These are phyloP conservation scores for Rhinolophus ferrumequinum DNA, from an alignment of 2,113 vertebrate genomes.

Conservation along the genomic window DNA sequence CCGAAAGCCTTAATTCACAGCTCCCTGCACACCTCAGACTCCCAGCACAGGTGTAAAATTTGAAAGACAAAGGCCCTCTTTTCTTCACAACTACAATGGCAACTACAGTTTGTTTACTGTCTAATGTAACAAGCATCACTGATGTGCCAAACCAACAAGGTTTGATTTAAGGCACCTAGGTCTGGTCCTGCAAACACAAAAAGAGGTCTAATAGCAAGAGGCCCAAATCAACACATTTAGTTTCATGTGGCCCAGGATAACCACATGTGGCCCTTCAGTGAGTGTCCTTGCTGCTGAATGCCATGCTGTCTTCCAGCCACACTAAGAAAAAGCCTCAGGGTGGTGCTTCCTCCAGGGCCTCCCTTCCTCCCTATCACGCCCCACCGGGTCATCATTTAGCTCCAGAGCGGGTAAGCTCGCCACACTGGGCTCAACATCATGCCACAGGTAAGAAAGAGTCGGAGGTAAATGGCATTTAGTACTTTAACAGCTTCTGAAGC, in stretches of 20 bases:
- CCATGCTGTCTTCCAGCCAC: background rate
- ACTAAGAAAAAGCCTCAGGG: background rate
- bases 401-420: background rate
- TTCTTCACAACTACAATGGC: constrained; percentile 42
- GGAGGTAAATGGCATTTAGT: background rate
- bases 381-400: background rate
- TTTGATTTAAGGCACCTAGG: background rate
- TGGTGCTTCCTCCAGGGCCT: background rate
- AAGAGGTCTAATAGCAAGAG: background rate
- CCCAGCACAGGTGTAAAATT: constrained; percentile 55
- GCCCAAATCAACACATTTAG: constrained; percentile 4
- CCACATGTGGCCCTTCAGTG: background rate
- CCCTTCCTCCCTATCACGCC: background rate
- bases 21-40: constrained; percentile 60
- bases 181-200: background rate
- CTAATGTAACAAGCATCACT: constrained; percentile 20
- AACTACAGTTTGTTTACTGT: background rate
- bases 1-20: constrained; percentile 63
- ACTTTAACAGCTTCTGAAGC: constrained; percentile 37
- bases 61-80: constrained; percentile 65
- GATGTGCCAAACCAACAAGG: background rate
- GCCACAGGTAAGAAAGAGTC: background rate
- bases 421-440: background rate
- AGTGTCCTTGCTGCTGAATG: background rate
- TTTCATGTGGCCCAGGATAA: background rate